Evolutionary conservation across 2,113 vertebrate genomes (phyloP).

Genomic region (Caracal caracal): DNA sequence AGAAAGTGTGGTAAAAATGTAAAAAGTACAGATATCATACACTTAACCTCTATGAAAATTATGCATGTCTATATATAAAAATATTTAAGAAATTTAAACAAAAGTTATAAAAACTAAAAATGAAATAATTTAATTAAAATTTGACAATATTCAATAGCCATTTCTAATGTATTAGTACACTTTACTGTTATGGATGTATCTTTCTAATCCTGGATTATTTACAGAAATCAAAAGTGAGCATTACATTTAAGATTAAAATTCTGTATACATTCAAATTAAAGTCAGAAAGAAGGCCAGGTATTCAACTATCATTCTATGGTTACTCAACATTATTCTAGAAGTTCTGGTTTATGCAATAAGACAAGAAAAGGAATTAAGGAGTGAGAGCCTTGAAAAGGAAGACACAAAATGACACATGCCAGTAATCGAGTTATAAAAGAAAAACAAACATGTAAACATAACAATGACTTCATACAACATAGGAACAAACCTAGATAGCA

Average conservation of each 20-base stretch:
- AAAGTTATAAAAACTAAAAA: not conserved
- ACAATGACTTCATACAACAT: not conserved
- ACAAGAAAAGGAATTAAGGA: not conserved
- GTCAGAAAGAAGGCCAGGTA: not conserved
- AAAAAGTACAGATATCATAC: not conserved
- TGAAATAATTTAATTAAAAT: not conserved
- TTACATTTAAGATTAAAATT: constrained; percentile 8
- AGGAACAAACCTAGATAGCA: not conserved
- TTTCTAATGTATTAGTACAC: not conserved
- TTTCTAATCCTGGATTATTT: not conserved
- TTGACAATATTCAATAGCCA: not conserved
- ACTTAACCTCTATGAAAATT: constrained; percentile 2
- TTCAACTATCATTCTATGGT: not conserved
- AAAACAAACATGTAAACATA: not conserved
- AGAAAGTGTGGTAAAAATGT: not conserved
- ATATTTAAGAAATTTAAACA: not conserved
- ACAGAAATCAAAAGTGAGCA: constrained; percentile 32
- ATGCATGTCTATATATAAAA: not conserved
- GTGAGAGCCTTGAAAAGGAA: not conserved
- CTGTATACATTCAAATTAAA: not conserved
- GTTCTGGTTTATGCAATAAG: not conserved
- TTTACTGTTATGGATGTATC: constrained; percentile 2
- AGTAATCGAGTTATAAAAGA: not conserved
- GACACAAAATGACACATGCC: not conserved
- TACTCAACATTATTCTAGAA: constrained; percentile 10